Evolutionary conservation across 1,140 invertebrate genomes (phyloP).

Genomic region (Zaprionus kolodkinae): DNA sequence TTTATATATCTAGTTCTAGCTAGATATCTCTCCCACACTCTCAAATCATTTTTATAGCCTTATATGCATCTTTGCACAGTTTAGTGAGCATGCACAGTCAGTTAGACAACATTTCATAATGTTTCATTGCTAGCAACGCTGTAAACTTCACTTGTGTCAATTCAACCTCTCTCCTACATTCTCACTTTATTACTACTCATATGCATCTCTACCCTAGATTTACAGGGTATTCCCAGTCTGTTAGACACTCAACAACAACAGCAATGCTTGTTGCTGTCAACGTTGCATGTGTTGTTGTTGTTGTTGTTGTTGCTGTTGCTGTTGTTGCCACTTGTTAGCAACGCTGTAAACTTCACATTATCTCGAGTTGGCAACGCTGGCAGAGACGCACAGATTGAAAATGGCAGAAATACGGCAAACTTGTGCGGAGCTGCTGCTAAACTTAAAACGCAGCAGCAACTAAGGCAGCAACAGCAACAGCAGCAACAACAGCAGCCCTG

Average conservation of each 20-base stretch:
- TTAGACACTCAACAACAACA: not conserved
- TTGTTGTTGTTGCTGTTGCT: constrained; percentile 8
- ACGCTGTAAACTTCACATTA: constrained; percentile 69
- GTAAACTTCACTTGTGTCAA: not conserved
- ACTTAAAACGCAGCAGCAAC: constrained; percentile 48
- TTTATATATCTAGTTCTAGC: too few relatives aligned
- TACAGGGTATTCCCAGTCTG: constrained; percentile 1
- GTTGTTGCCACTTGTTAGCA: constrained; percentile 61
- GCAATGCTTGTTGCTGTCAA: constrained; percentile 6
- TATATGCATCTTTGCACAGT: too few relatives aligned
- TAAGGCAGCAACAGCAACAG: constrained; percentile 31
- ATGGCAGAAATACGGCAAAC: constrained; percentile 49
- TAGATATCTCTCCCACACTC: too few relatives aligned
- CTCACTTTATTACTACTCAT: not conserved
- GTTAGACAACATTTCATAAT: too few relatives aligned
- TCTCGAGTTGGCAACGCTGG: constrained; percentile 55
- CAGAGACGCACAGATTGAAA: constrained; percentile 73
- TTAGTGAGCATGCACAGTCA: too few relatives aligned
- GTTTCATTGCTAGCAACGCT: too few relatives aligned
- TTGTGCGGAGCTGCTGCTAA: constrained; percentile 56
- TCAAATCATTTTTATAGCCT: too few relatives aligned
- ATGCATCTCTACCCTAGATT: not conserved
- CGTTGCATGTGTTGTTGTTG: constrained; percentile 12
- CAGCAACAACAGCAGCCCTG: not conserved
- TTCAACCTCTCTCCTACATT: not conserved